These are phyloP conservation scores for Notothenia coriiceps DNA, from an alignment of 2,113 vertebrate species.

Conservation along the genomic window DNA sequence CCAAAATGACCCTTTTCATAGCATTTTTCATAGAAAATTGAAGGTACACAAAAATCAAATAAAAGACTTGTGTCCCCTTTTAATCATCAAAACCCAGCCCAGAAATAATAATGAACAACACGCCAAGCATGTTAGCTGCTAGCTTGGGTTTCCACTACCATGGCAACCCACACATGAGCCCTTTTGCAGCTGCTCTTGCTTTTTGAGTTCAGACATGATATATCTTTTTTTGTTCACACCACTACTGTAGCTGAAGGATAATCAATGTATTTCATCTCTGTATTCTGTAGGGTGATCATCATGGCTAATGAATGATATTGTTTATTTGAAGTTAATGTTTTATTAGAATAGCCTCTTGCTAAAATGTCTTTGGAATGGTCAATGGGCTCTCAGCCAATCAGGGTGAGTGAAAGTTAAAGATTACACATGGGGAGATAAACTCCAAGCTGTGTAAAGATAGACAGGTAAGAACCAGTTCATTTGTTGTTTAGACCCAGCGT, in stretches of 20 bases:
- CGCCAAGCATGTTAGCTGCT: too few relatives aligned
- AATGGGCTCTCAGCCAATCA: neutral
- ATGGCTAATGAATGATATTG: neutral
- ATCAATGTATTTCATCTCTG: too few relatives aligned
- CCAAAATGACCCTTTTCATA: too few relatives aligned
- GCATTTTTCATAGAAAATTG: too few relatives aligned
- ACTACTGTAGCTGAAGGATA: neutral
- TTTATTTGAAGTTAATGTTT: neutral
- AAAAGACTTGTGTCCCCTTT: too few relatives aligned
- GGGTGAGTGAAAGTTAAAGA: slow-evolving; percentile 1
- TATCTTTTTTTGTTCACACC: neutral
- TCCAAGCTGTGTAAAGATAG: neutral
- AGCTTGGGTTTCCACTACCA: too few relatives aligned
- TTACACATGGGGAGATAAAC: neutral
- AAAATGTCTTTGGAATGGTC: neutral
- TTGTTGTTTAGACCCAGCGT: neutral
- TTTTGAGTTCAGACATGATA: neutral
- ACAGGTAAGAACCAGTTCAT: neutral
- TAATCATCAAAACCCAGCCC: too few relatives aligned
- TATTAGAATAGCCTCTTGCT: neutral
- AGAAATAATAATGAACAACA: too few relatives aligned
- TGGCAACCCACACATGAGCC: too few relatives aligned
- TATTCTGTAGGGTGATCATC: neutral
- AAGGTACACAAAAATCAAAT: too few relatives aligned
- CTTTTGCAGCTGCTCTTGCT: neutral